phyloP scores from a whole-genome alignment of 2,113 vertebrate species.

The Microcebus lehilahytsara region DNA sequence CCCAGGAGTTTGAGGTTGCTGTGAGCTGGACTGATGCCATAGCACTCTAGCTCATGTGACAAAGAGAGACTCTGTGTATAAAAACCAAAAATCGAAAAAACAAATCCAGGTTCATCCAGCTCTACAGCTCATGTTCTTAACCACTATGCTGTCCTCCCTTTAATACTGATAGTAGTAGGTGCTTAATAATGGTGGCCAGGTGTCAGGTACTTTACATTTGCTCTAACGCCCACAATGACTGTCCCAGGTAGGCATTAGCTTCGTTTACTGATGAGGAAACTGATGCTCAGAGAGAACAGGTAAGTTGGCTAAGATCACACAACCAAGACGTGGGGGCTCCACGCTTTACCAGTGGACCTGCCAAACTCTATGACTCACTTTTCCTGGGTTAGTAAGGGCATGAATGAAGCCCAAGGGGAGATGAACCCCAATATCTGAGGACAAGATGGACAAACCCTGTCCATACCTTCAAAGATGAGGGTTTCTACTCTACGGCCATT shows the following conservation, averaged over 20 bases:
- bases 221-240: background rate
- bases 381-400: background rate
- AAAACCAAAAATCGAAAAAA: too few relatives aligned
- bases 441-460: background rate
- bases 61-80: too few relatives aligned
- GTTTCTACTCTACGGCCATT: background rate
- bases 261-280: slow-evolving; percentile 16
- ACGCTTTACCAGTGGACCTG: background rate
- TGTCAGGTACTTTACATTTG: background rate
- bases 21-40: too few relatives aligned
- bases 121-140: background rate
- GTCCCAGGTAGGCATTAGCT: background rate
- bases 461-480: background rate
- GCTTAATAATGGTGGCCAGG: background rate
- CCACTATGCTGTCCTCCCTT: background rate
- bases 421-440: background rate
- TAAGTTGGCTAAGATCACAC: background rate
- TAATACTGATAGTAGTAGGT: background rate
- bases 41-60: too few relatives aligned
- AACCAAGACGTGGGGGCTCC: background rate
- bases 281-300: background rate
- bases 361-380: background rate
- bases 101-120: background rate
- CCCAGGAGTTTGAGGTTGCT: too few relatives aligned
- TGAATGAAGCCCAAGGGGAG: background rate